Evolutionary conservation across 2,113 vertebrate genomes (phyloP), one percentile per base, ranked within the genome.

Genomic region (Atherinomorus stipes): DNA sequence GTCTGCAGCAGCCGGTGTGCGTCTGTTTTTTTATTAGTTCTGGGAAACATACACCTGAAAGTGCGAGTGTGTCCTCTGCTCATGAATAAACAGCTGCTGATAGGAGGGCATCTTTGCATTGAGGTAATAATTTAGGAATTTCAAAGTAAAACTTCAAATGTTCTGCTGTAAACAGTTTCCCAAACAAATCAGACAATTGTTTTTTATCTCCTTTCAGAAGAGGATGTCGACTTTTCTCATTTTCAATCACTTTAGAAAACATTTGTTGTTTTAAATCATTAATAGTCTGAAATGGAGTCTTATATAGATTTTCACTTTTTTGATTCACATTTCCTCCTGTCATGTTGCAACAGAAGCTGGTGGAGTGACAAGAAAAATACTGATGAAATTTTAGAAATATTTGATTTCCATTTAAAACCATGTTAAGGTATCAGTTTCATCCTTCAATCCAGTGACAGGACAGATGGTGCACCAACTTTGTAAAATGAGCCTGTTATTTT

Each of bases 11-110:
- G 73, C 34, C 45, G 38, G 64, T 10, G 47, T 21, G 11, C 21
- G 13, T 77, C 65, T 57, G 78, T 54, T 56, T 58, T 9, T 44
- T 60, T 71, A 84, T 85, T 73, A 70, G 80, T 40, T 31, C 45
- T 54, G 70, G 45, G 40, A 64, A 22, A 67, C 53, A 65, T 16
- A 10, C 76, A 80, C 76, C 78, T 65, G 74, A 1, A 26, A 21
- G 44, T 26, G 11, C 11, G 44, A 1, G 16, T 37, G 25, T 34
- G 44, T 59, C 42, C 13, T 25, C 12, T 58, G 4, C 26, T 82
- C 79, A 68, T 58, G 58, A 81, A 77, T 72, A 80, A 71, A 58
- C 77, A 81, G 68, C 51, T 85, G 71, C 69, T 53, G 37, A 28
- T 19, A 11, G 16, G 19, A 47, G n/a, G 11, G 42, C 13, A 44